phyloP scores from a whole-genome alignment of 2,797 vertebrate species.

The Chaetodon trifasciatus region DNA sequence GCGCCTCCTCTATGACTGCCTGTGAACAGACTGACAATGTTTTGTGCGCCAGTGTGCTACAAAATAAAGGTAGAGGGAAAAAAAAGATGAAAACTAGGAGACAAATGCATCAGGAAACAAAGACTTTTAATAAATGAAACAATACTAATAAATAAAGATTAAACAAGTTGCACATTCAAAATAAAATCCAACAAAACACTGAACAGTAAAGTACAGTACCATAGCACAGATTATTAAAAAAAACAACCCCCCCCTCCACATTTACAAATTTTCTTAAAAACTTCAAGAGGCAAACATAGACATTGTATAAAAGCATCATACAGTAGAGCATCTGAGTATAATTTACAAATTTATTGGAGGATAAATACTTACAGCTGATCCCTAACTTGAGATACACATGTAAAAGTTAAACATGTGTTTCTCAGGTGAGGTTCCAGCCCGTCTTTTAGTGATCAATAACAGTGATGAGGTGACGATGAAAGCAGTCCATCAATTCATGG shows the following conservation, averaged over 20 bases:
- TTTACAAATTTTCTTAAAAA: constrained; percentile 85
- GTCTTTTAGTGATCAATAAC: constrained; percentile 69
- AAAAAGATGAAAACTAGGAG: constrained; percentile 18
- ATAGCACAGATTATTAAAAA: constrained; percentile 77
- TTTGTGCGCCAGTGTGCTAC: background rate
- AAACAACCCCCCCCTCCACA: constrained; percentile 58
- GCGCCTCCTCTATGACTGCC: background rate
- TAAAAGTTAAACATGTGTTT: constrained; percentile 62
- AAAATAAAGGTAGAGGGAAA: background rate
- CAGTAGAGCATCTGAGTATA: constrained; percentile 81
- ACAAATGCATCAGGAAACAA: constrained; percentile 72
- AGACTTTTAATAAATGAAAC: constrained; percentile 84
- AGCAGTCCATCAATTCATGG: constrained; percentile 74
- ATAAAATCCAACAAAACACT: constrained; percentile 79
- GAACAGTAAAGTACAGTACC: constrained; percentile 79
- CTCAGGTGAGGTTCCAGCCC: constrained; percentile 69
- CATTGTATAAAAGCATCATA: constrained; percentile 85
- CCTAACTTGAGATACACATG: constrained; percentile 68
- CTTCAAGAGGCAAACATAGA: constrained; percentile 83
- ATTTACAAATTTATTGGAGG: constrained; percentile 83
- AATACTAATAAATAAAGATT: constrained; percentile 86
- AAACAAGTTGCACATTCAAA: constrained; percentile 82
- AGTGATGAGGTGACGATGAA: constrained; percentile 76
- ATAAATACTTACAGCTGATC: constrained; percentile 78
- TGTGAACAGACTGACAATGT: background rate